Conservation (phyloP, 2,113 vertebrate species). For the Pluvialis apricaria region DNA sequence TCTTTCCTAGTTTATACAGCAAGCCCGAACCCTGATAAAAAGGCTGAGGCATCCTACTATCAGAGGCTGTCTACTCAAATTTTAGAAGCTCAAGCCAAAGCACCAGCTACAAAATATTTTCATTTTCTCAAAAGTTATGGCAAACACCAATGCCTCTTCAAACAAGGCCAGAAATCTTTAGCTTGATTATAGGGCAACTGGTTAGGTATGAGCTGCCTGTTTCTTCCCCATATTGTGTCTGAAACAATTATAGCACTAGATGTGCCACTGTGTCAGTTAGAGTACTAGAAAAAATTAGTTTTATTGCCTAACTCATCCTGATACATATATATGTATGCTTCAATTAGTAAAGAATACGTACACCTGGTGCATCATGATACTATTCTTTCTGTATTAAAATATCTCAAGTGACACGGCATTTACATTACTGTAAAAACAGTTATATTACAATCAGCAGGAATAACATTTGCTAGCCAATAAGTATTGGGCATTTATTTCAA, state of each 20-base stretch:
- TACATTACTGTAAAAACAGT: not conserved
- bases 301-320: not conserved
- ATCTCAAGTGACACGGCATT: not conserved
- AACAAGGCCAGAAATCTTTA: not conserved
- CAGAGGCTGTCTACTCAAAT: not conserved
- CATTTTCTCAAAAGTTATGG: accelerated
- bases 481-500: not conserved
- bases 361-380: not conserved
- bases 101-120: not conserved
- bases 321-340: not conserved
- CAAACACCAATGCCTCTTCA: not conserved
- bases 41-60: not conserved
- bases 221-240: not conserved
- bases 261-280: not conserved
- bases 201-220: not conserved
- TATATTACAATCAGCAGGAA: not conserved
- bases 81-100: not conserved
- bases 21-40: not conserved
- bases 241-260: not conserved
- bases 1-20: not conserved
- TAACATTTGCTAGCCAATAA: not conserved
- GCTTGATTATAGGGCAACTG: not conserved
- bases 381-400: not conserved
- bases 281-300: accelerated
- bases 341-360: not conserved